Percentiles rank a stretch among this genome's conserved stretches.
Conservation (phyloP, 2,797 vertebrate genomes). For the Sebastes iracundus region DNA sequence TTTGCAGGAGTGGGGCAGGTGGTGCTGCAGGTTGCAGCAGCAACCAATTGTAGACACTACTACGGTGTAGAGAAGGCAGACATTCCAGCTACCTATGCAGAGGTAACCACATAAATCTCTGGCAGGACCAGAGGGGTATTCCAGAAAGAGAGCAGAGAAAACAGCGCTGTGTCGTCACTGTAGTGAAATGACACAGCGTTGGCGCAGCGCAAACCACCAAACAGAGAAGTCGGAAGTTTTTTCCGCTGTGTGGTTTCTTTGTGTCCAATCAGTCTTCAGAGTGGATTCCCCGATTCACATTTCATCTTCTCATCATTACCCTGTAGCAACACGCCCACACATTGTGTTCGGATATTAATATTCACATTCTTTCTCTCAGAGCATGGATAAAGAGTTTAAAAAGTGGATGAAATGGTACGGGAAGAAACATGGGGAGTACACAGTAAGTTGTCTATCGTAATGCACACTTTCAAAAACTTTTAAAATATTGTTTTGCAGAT, state of each 20-base stretch:
- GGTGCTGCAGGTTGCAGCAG: constrained; percentile 97
- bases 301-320: neutral
- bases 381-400: constrained; percentile 98
- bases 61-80: constrained; percentile 99
- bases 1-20: constrained; percentile 96
- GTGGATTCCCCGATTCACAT: neutral
- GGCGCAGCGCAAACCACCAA: neutral
- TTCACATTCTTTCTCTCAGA: constrained; percentile 77
- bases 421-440: constrained; percentile 99
- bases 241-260: neutral
- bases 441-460: constrained; percentile 84
- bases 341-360: neutral
- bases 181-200: neutral
- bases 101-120: constrained; percentile 80
- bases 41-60: constrained; percentile 98
- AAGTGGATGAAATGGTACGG: constrained; percentile 99
- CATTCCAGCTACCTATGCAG: constrained; percentile 97
- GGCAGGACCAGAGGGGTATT: neutral
- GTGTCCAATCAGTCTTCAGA: neutral
- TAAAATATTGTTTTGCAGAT: neutral
- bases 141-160: neutral
- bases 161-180: neutral
- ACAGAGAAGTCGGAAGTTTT: neutral
- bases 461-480: neutral
- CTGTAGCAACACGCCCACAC: neutral